phyloP scores from a whole-genome alignment of 64 coral and sea anemone genomes.

The Catalaphyllia jardinei region DNA sequence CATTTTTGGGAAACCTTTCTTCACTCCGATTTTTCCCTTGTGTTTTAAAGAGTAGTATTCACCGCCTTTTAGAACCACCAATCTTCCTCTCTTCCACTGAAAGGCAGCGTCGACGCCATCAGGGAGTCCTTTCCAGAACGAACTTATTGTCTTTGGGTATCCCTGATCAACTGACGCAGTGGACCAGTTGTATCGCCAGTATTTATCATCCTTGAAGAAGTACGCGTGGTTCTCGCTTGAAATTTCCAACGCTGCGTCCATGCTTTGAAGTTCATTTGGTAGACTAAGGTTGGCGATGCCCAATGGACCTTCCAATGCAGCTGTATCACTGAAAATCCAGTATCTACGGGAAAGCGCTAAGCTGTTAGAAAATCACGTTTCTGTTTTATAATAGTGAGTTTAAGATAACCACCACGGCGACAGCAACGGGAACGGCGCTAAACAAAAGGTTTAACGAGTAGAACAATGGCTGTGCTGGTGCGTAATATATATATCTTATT shows the following conservation, averaged over 20 bases:
- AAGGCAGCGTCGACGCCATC: slow-evolving; percentile 62
- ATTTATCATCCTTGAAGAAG: slow-evolving; percentile 80
- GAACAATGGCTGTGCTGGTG: too few relatives aligned
- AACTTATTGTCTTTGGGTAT: slow-evolving; percentile 47
- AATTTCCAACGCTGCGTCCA: slow-evolving; percentile 77
- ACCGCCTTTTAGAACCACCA: background rate
- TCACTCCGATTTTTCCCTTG: background rate
- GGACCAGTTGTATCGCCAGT: slow-evolving; percentile 62
- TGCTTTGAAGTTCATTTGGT: slow-evolving; percentile 43
- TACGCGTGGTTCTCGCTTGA: slow-evolving; percentile 47
- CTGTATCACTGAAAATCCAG: slow-evolving; percentile 62
- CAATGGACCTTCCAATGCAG: slow-evolving; percentile 17
- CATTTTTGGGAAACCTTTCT: background rate
- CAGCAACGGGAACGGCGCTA: too few relatives aligned
- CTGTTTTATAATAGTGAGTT: too few relatives aligned
- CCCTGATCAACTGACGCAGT: slow-evolving; percentile 6
- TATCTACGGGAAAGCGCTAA: slow-evolving; percentile 16
- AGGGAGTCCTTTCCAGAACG: slow-evolving; percentile 38
- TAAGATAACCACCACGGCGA: too few relatives aligned
- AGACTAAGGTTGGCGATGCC: slow-evolving; percentile 35
- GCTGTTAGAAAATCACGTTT: too few relatives aligned
- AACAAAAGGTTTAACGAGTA: too few relatives aligned
- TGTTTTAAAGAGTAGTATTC: background rate
- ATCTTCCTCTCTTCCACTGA: slow-evolving; percentile 41
- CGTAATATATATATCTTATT: too few relatives aligned